Evolutionary conservation across 2,888 invertebrate genomes (phyloP).

Genomic region (Melieria crassipennis): DNA sequence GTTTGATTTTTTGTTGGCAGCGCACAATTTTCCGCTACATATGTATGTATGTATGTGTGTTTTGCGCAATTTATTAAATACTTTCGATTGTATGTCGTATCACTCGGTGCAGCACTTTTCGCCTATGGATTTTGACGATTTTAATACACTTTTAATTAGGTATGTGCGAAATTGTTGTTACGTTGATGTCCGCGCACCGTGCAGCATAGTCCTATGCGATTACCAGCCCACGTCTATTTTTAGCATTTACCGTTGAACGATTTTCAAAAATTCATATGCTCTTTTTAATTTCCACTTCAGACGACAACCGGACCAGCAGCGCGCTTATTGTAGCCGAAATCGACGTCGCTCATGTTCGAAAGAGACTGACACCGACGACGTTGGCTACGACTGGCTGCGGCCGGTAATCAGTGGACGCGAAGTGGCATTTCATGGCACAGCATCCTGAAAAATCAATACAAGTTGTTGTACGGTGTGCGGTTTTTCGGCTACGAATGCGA

Average conservation of each 20-base stretch:
- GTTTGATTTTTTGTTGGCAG: conserved; percentile 12
- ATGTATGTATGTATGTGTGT: not conserved
- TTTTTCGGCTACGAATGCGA: too few relatives aligned
- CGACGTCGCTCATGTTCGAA: conserved; percentile 45
- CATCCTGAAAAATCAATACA: conserved; percentile 13
- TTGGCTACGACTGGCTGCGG: conserved; percentile 36
- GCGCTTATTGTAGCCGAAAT: conserved; percentile 38
- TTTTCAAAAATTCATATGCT: conserved; percentile 31
- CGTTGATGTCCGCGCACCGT: conserved; percentile 17
- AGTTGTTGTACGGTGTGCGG: too few relatives aligned
- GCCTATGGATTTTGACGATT: too few relatives aligned
- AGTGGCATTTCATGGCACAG: conserved; percentile 15
- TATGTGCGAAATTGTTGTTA: conserved; percentile 6
- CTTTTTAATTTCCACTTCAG: conserved; percentile 33
- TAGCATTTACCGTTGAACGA: conserved; percentile 40
- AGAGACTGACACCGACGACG: conserved; percentile 41
- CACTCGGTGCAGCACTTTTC: too few relatives aligned
- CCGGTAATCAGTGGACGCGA: conserved; percentile 16
- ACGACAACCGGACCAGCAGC: conserved; percentile 29
- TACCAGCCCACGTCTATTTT: conserved; percentile 39
- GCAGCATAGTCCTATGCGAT: conserved; percentile 27
- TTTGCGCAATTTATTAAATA: not conserved
- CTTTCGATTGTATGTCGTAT: not conserved
- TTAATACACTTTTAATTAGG: not conserved
- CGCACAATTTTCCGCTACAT: conserved; percentile 5